Base-by-base conservation (phyloP, 2,113 vertebrate genomes). In the Syngnathoides biaculeatus region DNA sequence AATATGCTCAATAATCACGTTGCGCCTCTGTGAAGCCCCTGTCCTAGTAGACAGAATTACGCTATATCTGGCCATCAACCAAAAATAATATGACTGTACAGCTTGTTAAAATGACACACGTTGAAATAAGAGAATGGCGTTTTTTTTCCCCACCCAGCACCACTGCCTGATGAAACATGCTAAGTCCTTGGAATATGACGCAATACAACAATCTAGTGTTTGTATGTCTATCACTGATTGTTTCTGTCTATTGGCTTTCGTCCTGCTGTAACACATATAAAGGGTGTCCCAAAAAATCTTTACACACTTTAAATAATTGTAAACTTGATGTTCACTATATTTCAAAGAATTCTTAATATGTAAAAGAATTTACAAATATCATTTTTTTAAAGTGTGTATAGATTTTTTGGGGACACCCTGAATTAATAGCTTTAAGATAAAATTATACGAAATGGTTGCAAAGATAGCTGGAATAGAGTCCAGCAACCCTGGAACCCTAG, bases 251-350 rank as follows among this genome's bases (percentile, higher is more conserved):
- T 22, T 45, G 38, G 20, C 59, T 65, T 64, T 45, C 24, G 64
- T 50, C 77, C 71, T 12, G 53, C 58, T 42, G 35, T 55, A 69
- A 62, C 27, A 68, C 64, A 24, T 72, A 64, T 70, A n/a, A n/a
- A n/a, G n/a, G n/a, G n/a, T n/a, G n/a, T n/a, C n/a, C n/a, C n/a
- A n/a, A n/a, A n/a, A n/a, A n/a, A n/a, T n/a, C n/a, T n/a, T n/a
- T n/a, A n/a, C n/a, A n/a, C n/a, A n/a, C n/a, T n/a, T n/a, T n/a
- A n/a, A n/a, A n/a, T n/a, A n/a, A n/a, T n/a, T n/a, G n/a, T n/a
- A n/a, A n/a, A n/a, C n/a, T n/a, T n/a, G n/a, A n/a, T n/a, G n/a
- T n/a, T n/a, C n/a, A n/a, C n/a, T n/a, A n/a, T n/a, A n/a, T n/a
- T n/a, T n/a, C n/a, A n/a, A n/a, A n/a, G n/a, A n/a, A n/a, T n/a